Evolutionary conservation across 2,113 vertebrate species (phyloP), one percentile per base, ranked within the genome.

Genomic region (Ia io): DNA sequence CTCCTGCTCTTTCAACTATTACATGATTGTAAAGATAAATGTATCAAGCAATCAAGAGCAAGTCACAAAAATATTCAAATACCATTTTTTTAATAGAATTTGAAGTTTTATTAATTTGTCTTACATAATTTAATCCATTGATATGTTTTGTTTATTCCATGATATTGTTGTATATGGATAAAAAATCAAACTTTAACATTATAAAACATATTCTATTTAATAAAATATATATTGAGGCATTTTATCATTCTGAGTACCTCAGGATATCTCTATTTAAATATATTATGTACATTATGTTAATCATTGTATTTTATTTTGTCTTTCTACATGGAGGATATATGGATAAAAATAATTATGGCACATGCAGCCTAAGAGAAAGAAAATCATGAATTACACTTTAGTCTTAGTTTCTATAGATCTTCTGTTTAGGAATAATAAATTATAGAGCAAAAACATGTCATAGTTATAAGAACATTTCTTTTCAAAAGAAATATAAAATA

Each of bases 401-500:
- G 12, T 91, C 61, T 95, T 78, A 40, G 44, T 84, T 90, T 90
- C 61, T 90, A 56, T 88, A 90, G 35, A 78, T 86, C 28, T 59
- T 28, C 1, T 80, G 79, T 84, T 95, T 22, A 87, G 69, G 49
- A 95, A 94, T 88, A 96, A 79, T 96, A 97, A 96, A 92, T 93
- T 93, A 73, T 40, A 44, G 20, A 95, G 70, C 16, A 84, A 95
- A 96, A 96, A 90, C 20, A 88, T 93, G 79, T 85, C 92, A 96
- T 32, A 93, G 44, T 83, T 96, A 76, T 32, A 95, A 69, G 77
- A 83, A 83, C 51, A 96, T 90, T 93, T 94, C 77, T 96, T 96
- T 95, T 79, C 73, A 93, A 87, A 84, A 84, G 85, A 90, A 93
- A 94, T 82, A 96, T 84, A 47, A 96, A 96, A 90, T 96, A 95